Evolutionary conservation across 2,113 vertebrate species (phyloP).

Genomic region (Ciconia stormi): DNA sequence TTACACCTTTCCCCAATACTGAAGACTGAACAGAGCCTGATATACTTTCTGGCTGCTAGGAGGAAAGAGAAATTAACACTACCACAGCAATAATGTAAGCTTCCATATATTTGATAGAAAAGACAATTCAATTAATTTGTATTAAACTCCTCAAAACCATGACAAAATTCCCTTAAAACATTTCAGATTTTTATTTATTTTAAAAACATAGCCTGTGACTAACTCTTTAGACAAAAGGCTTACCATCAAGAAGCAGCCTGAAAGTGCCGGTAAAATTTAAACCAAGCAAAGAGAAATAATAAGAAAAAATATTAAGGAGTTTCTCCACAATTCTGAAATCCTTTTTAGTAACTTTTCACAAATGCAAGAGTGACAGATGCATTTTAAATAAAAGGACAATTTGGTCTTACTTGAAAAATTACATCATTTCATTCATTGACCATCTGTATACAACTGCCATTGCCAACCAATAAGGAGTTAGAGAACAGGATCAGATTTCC

Average conservation of each 20-base stretch:
- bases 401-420: not conserved
- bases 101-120: not conserved
- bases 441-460: not conserved
- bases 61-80: slow-evolving; percentile 56
- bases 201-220: not conserved
- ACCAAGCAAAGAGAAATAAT: not conserved
- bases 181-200: not conserved
- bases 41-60: slow-evolving; percentile 83
- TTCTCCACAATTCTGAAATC: not conserved
- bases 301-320: not conserved
- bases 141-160: not conserved
- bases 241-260: not conserved
- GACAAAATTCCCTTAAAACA: not conserved
- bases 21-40: slow-evolving; percentile 89
- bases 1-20: slow-evolving; percentile 91
- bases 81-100: not conserved
- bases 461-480: not conserved
- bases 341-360: not conserved
- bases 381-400: not conserved
- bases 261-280: not conserved
- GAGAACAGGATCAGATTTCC: not conserved
- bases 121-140: not conserved
- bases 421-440: not conserved
- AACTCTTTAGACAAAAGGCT: not conserved
- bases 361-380: not conserved